phyloP scores from a whole-genome alignment of 2,113 vertebrate species.

The Tenebrosternarchus preto region DNA sequence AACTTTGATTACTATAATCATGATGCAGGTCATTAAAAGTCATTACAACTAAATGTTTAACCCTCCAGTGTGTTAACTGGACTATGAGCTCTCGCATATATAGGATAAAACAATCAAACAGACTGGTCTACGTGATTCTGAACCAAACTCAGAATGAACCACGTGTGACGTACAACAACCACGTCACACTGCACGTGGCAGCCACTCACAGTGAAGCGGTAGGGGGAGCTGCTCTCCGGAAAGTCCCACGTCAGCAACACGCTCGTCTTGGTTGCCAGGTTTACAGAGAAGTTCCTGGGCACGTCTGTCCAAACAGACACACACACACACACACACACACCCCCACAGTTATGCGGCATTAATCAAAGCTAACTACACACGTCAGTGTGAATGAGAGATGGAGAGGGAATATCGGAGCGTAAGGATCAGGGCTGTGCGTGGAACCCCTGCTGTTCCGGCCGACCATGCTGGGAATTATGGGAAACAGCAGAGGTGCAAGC shows the following conservation, averaged over 20 bases:
- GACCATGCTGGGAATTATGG: conserved; percentile 48
- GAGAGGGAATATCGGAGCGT: neutral
- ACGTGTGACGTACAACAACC: too few species aligned
- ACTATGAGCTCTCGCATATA: neutral
- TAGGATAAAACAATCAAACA: neutral
- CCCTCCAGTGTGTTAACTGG: neutral
- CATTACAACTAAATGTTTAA: neutral
- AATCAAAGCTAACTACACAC: neutral
- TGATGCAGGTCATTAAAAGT: neutral
- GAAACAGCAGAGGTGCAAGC: conserved; percentile 69
- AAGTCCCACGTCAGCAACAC: conserved; percentile 97
- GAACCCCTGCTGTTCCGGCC: conserved; percentile 11
- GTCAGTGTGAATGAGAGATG: neutral
- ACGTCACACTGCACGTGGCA: too few species aligned
- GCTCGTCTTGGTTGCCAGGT: conserved; percentile 93
- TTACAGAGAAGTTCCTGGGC: conserved; percentile 97
- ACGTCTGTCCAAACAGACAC: conserved; percentile 79
- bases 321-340: conserved; percentile 43
- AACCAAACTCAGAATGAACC: neutral
- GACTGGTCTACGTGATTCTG: neutral
- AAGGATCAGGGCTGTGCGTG: conserved; percentile 35
- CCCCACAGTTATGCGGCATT: neutral
- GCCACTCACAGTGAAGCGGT: conserved; percentile 86
- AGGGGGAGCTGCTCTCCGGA: conserved; percentile 86
- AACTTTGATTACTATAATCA: neutral